A percentile compares a stretch with the other conserved stretches of the same genome.
These are phyloP conservation scores for Battus philenor DNA, from an alignment of 1,140 invertebrate genomes.

Conservation along the genomic window DNA sequence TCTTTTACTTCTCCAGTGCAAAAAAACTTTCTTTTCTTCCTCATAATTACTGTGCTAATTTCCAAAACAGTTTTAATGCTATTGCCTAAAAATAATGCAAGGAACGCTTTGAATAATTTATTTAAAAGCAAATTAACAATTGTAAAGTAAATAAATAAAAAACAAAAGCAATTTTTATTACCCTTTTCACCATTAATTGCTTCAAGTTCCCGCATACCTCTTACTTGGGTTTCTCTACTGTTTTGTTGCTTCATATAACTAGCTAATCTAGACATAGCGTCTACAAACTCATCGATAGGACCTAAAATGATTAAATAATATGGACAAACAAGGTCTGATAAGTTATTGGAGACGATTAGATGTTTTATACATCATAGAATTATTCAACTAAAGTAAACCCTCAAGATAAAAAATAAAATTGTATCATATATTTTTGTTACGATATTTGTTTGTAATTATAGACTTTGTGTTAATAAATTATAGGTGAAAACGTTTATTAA, in stretches of 20 bases:
- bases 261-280: constrained; percentile 63
- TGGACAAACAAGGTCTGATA: too few relatives aligned
- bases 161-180: too few relatives aligned
- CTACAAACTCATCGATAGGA: constrained; percentile 67
- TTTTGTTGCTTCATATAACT: constrained; percentile 67
- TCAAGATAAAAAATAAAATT: constrained; percentile 9
- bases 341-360: too few relatives aligned
- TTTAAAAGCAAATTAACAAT: neutral
- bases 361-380: too few relatives aligned
- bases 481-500: too few relatives aligned
- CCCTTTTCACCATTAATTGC: constrained; percentile 67
- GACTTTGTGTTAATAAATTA: too few relatives aligned
- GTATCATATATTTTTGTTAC: too few relatives aligned
- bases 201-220: constrained; percentile 63
- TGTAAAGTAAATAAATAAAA: neutral
- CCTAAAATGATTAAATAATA: constrained; percentile 29
- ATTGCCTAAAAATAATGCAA: constrained; percentile 42
- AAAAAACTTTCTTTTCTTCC: constrained; percentile 64
- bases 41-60: constrained; percentile 63
- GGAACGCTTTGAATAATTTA: too few relatives aligned
- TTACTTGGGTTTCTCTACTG: constrained; percentile 58
- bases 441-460: too few relatives aligned
- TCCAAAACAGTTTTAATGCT: constrained; percentile 69
- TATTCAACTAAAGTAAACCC: too few relatives aligned
- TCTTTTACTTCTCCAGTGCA: constrained; percentile 67